Evolutionary conservation across 2,797 vertebrate species (phyloP).

Genomic region (Typhlichthys eigenmanni): DNA sequence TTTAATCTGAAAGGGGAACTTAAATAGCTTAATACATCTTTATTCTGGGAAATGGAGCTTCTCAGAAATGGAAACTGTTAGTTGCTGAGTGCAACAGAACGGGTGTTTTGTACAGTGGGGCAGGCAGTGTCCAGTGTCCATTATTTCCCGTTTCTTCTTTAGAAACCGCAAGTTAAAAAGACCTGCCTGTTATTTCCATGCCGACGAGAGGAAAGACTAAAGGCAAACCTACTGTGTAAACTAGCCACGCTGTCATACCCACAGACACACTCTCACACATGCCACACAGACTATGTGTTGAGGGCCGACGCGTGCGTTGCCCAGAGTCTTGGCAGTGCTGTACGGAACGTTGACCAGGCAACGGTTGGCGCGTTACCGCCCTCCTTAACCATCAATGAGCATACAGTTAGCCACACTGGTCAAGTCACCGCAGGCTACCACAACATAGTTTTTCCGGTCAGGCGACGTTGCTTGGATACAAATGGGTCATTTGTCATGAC

Average conservation of each 20-base stretch:
- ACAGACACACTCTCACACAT: constrained; percentile 7
- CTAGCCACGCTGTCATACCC: constrained; percentile 2
- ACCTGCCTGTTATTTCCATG: constrained; percentile 40
- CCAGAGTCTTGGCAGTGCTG: constrained; percentile 61
- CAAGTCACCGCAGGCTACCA: constrained; percentile 53
- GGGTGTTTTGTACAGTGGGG: constrained; percentile 26
- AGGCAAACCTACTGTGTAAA: constrained; percentile 32
- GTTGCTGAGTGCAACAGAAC: constrained; percentile 64
- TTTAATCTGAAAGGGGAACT: constrained; percentile 7
- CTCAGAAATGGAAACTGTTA: constrained; percentile 6
- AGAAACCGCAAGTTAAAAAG: constrained; percentile 55
- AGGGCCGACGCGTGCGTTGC: constrained; percentile 50
- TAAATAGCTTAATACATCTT: constrained; percentile 20
- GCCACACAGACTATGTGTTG: constrained; percentile 38
- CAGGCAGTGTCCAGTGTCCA: constrained; percentile 26
- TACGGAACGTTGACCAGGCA: constrained; percentile 75
- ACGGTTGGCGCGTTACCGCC: constrained; percentile 51
- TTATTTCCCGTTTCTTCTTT: constrained; percentile 57
- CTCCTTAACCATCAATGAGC: constrained; percentile 76
- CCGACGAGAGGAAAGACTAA: constrained; percentile 70
- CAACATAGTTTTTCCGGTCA: constrained; percentile 48
- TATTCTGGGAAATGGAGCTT: constrained; percentile 23
- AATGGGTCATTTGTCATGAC: constrained; percentile 34
- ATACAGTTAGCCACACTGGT: constrained; percentile 72
- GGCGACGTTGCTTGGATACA: constrained; percentile 29